These are phyloP conservation scores for Oryzias dopingdopingensis DNA, from an alignment of 2,797 vertebrate species.

Conservation along the genomic window DNA sequence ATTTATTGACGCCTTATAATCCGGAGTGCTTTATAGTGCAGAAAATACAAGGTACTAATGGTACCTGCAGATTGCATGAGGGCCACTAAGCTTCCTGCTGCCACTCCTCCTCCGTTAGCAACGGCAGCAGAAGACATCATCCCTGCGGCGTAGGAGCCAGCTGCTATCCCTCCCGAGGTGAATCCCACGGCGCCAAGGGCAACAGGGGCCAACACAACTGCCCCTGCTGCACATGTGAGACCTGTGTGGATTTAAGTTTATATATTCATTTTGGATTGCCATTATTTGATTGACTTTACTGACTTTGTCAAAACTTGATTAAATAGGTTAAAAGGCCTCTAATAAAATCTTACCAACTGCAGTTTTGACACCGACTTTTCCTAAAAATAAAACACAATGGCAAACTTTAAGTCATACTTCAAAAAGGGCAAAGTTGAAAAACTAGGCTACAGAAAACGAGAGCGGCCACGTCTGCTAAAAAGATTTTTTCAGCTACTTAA, in stretches of 20 bases:
- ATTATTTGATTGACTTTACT: too few relatives aligned
- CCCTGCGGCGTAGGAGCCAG: slow-evolving; percentile 38
- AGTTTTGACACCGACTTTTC: neutral
- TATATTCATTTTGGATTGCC: neutral
- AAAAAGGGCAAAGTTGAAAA: too few relatives aligned
- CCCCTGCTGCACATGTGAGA: neutral
- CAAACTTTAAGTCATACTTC: neutral
- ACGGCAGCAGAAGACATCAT: slow-evolving; percentile 60
- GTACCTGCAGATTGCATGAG: slow-evolving; percentile 51
- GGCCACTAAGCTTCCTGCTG: slow-evolving; percentile 47
- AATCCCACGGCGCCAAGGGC: slow-evolving; percentile 25
- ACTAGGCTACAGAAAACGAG: too few relatives aligned
- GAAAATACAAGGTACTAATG: too few relatives aligned
- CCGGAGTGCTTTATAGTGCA: too few relatives aligned
- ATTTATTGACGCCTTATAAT: too few relatives aligned
- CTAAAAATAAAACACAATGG: slow-evolving; percentile 31
- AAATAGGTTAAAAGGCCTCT: neutral
- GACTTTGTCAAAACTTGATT: neutral
- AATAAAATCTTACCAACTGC: slow-evolving; percentile 14
- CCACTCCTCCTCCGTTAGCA: slow-evolving; percentile 60
- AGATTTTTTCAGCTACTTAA: too few relatives aligned
- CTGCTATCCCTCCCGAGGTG: slow-evolving; percentile 49
- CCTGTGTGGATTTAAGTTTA: neutral
- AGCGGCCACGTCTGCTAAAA: too few relatives aligned
- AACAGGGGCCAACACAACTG: slow-evolving; percentile 18